Percentiles rank a stretch among this genome's conserved stretches.
phyloP scores from a whole-genome alignment of 2,888 invertebrate genomes.

The Spisula solida region DNA sequence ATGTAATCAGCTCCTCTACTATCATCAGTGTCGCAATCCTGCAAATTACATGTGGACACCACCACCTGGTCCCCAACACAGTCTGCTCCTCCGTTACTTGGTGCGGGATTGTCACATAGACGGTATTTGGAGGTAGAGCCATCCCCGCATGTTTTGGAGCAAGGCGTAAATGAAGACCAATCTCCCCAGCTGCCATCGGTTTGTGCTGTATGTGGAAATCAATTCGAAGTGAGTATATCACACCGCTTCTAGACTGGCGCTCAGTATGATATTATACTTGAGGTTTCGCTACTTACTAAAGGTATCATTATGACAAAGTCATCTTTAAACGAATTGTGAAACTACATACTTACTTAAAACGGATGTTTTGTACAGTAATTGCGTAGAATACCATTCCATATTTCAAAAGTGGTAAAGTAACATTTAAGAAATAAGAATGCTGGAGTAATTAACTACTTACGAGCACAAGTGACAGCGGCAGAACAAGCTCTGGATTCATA shows the following conservation, averaged over 20 bases:
- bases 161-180: constrained; percentile 17
- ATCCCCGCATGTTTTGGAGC: constrained; percentile 28
- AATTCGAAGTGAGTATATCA: background rate
- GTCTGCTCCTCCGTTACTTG: constrained; percentile 20
- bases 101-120: constrained; percentile 31
- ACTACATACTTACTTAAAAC: too few relatives aligned
- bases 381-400: too few relatives aligned
- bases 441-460: background rate
- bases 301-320: too few relatives aligned
- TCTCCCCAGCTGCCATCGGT: constrained; percentile 35
- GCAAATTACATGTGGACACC: background rate
- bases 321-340: too few relatives aligned
- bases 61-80: constrained; percentile 30
- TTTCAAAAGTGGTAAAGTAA: too few relatives aligned
- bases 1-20: background rate
- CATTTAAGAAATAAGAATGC: too few relatives aligned
- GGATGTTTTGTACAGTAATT: too few relatives aligned
- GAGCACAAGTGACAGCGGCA: constrained; percentile 22
- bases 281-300: too few relatives aligned
- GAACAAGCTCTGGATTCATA: constrained; percentile 1
- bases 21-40: background rate
- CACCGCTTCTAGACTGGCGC: too few relatives aligned
- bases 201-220: background rate
- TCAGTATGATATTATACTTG: too few relatives aligned
- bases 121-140: background rate